Evolutionary conservation across 1,140 invertebrate species (phyloP).

Genomic region (Leptopilina boulardi): DNA sequence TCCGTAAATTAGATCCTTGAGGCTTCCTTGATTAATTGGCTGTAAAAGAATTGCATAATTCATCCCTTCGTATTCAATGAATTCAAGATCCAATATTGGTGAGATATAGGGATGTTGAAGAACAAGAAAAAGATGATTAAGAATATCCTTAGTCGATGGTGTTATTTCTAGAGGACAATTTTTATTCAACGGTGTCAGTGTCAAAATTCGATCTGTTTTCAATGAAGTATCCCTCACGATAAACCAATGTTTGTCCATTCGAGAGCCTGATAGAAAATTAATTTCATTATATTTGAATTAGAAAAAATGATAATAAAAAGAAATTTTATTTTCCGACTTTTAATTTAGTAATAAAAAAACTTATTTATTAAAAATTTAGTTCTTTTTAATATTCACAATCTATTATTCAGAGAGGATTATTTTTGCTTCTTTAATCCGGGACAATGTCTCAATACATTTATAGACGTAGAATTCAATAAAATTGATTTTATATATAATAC

Average conservation of each 20-base stretch:
- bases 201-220: slow-evolving; percentile 89
- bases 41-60: slow-evolving; percentile 84
- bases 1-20: slow-evolving; percentile 93
- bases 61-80: slow-evolving; percentile 75
- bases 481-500: slow-evolving; percentile 64
- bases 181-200: slow-evolving; percentile 82
- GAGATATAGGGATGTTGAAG: slow-evolving; percentile 95
- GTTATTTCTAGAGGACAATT: slow-evolving; percentile 77
- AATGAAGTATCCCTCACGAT: slow-evolving; percentile 86
- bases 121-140: slow-evolving; percentile 88
- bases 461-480: slow-evolving; percentile 3
- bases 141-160: slow-evolving; percentile 78
- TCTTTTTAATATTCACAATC: no score
- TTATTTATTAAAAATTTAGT: no score
- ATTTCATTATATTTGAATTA: neutral
- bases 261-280: slow-evolving; percentile 78
- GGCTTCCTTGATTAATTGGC: slow-evolving; percentile 89
- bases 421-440: neutral
- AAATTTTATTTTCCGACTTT: no score
- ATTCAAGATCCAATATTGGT: slow-evolving; percentile 89
- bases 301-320: neutral
- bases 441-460: neutral
- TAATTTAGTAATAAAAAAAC: no score
- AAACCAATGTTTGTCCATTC: slow-evolving; percentile 93
- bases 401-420: neutral